Percentiles rank a stretch among this genome's conserved stretches.
Conservation (phyloP, 2,113 vertebrate genomes). For the Amazona vittata region DNA sequence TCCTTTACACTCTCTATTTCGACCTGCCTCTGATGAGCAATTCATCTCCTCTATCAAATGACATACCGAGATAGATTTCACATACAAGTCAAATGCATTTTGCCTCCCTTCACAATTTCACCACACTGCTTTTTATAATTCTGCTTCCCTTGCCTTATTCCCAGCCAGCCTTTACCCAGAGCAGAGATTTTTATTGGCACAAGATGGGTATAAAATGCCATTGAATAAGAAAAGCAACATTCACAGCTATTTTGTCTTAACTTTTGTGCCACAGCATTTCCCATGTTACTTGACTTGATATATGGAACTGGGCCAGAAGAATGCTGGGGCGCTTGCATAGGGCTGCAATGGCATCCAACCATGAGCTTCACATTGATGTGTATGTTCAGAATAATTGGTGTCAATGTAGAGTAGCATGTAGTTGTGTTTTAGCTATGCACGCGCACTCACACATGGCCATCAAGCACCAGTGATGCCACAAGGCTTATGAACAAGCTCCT, state of each 20-base stretch:
- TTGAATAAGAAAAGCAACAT: background rate
- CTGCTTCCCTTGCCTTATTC: background rate
- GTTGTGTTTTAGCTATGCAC: accelerated
- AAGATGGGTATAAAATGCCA: background rate
- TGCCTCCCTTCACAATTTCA: background rate
- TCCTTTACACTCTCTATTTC: conserved; percentile 38
- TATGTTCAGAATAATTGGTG: accelerated
- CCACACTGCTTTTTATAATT: background rate
- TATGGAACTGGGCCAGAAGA: background rate
- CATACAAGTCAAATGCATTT: conserved; percentile 31
- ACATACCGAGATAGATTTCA: conserved; percentile 52
- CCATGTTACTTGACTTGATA: accelerated
- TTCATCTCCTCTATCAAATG: conserved; percentile 37
- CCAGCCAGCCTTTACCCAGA: background rate
- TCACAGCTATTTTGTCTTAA: background rate
- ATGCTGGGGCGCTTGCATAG: accelerated
- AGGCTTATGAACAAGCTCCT: background rate
- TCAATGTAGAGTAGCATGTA: accelerated
- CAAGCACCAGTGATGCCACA: background rate
- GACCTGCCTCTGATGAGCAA: conserved; percentile 46
- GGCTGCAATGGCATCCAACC: background rate
- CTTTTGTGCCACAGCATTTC: background rate
- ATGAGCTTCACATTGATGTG: accelerated
- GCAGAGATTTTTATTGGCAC: background rate
- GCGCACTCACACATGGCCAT: accelerated